Base-by-base conservation (phyloP, 2,888 invertebrate genomes). In the Pinctada fucata region DNA sequence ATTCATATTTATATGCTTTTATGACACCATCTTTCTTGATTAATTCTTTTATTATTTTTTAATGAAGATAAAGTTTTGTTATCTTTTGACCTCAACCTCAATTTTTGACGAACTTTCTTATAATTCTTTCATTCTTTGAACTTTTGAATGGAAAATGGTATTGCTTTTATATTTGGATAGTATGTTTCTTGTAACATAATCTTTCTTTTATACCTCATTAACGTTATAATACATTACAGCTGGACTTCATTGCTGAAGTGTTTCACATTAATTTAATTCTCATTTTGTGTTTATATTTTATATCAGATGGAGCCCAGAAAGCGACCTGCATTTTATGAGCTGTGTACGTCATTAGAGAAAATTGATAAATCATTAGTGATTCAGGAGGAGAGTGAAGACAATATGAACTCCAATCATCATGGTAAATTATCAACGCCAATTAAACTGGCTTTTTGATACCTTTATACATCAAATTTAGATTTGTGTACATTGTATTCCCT, bases 301-400 rank as follows among this genome's bases (percentile, higher is more conserved):
- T 31, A 31, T 31, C 31, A 97, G 97, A 96, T 96, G 93, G 97
- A 97, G 92, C 95, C 97, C 49, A 96, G 95, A 91, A 96, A 91
- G 83, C 95, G 98, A 87, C 97, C 97, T 80, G 95, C 96, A 87
- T 97, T 97, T 94, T 94, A 95, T 66, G 97, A 97, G 92, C 95
- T 97, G 91, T 95, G 95, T 87, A 94, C 94, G 87, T 95, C 90
- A 10, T 90, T 94, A 80, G 94, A 94, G 76, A 88, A 90, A 77
- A 90, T 93, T 78, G 88, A 92, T 74, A 83, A 86, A 72, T 87
- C 85, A 76, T 80, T 90, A 66, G 80, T 85, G 13, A 13, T 10
- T 10, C 6, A 58, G 71, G 87, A 85, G 78, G 87, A 88, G 70
- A 79, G 82, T 71, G 67, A 75, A 0, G 66, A 75, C 2, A 16